Base-by-base conservation (phyloP, 2,888 invertebrate genomes). In the Pseudanteris insignis region DNA sequence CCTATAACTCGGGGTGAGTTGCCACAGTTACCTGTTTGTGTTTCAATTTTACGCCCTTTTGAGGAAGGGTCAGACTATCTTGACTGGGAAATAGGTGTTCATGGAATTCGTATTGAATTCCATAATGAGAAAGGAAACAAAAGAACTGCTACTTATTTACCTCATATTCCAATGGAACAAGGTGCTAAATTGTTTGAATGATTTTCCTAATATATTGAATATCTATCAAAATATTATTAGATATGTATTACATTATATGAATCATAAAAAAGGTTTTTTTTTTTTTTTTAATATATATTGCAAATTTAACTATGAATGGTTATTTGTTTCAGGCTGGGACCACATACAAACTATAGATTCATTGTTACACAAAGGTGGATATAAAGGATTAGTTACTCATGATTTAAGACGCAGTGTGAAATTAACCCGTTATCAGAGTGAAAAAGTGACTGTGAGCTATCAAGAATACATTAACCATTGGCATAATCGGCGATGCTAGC, bases 61-160 rank as follows among this genome's bases (percentile, higher is more conserved):
- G 99, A 99, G 82, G 95, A 96, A 75, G 97, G 94, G 0, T 86
- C 87, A 53, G 91, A 97, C 79, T 98, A 93, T 81, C 84, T 95
- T 67, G 99, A 99, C 82, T 99, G 99, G 99, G 92, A 94, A 84
- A 89, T 96, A 58, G 97, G 97, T 37, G 86, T 91, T 50, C 98
- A 99, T 81, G 99, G 99, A 55, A 98, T 99, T 75, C 88, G 98
- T 47, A 99, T 99, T 70, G 97, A 99, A 83, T 99, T 98, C 79
- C 83, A 89, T 67, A 96, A 91, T 79, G 96, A 97, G 78, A 88
- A 95, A 75, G 91, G 97, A 65, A 89, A 90, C 73, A 94, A 94
- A 80, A 88, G 95, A 75, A 96, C 96, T 67, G 98, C 99, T 75
- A 99, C 99, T 66, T 99, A 97, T 82, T 85, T 99, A 81, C 99